phyloP scores from a whole-genome alignment of 2,113 vertebrate species.

The Eleginops maclovinus region DNA sequence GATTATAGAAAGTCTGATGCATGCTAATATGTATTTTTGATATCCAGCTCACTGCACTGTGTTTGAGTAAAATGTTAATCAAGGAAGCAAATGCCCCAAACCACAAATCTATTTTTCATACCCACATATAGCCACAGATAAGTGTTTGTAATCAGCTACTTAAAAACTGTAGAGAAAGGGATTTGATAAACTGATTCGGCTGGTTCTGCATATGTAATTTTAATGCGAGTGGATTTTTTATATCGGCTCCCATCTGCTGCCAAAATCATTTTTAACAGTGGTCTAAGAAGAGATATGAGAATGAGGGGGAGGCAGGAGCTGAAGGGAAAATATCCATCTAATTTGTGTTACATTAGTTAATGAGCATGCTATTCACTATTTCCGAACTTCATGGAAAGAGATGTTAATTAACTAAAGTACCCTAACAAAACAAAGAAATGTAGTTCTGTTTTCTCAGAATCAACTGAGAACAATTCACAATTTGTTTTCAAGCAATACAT shows the following conservation, averaged over 20 bases:
- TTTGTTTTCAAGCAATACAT: no score
- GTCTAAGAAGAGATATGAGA: background rate
- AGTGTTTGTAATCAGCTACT: background rate
- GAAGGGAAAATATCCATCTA: background rate
- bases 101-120: background rate
- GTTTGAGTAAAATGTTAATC: background rate
- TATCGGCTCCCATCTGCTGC: slow-evolving; percentile 12
- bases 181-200: background rate
- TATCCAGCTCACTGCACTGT: background rate
- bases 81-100: background rate
- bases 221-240: slow-evolving; percentile 12
- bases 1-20: background rate
- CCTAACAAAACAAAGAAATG: no score
- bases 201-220: slow-evolving; percentile 8
- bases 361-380: no score
- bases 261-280: slow-evolving; percentile 2
- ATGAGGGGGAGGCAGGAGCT: background rate
- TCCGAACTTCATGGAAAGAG: no score
- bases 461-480: no score
- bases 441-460: no score
- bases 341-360: background rate
- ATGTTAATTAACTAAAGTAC: no score
- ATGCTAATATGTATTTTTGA: background rate
- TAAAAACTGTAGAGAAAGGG: background rate
- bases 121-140: no score